Evolutionary conservation across 2,113 vertebrate genomes (phyloP).

Genomic region (Hiodon tergisus): DNA sequence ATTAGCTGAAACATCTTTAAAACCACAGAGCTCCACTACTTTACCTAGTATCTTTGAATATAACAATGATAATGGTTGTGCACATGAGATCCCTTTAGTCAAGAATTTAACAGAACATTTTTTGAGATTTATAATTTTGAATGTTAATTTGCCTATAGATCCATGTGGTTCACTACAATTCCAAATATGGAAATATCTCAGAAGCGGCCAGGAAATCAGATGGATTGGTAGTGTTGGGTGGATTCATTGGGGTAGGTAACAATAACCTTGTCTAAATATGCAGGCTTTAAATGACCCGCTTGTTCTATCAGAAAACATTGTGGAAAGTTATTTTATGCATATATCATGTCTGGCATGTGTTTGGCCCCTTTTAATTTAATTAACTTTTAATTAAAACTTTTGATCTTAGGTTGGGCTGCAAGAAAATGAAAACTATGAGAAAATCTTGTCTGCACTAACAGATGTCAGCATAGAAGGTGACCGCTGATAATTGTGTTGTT

Average conservation of each 20-base stretch:
- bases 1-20: not conserved
- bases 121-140: not conserved
- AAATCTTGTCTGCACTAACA: slow-evolving; percentile 41
- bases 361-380: not conserved
- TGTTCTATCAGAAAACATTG: not conserved
- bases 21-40: not conserved
- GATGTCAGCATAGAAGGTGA: slow-evolving; percentile 46
- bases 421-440: slow-evolving; percentile 53
- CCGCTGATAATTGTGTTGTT: too few relatives aligned
- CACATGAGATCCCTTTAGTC: too few relatives aligned
- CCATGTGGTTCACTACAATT: slow-evolving; percentile 52
- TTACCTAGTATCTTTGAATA: not conserved
- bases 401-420: slow-evolving; percentile 43
- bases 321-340: too few relatives aligned
- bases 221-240: slow-evolving; percentile 46
- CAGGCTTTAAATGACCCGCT: not conserved
- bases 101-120: not conserved
- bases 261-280: not conserved
- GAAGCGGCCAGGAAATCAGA: slow-evolving; percentile 44
- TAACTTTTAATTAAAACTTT: slow-evolving; percentile 3
- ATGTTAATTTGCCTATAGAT: slow-evolving; percentile 31
- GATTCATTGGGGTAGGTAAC: slow-evolving; percentile 42
- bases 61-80: too few relatives aligned
- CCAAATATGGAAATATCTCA: slow-evolving; percentile 39
- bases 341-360: too few relatives aligned